A percentile compares a stretch with the other conserved stretches of the same genome.
phyloP scores from a whole-genome alignment of 2,888 invertebrate species.

The Drosophila lutescens region DNA sequence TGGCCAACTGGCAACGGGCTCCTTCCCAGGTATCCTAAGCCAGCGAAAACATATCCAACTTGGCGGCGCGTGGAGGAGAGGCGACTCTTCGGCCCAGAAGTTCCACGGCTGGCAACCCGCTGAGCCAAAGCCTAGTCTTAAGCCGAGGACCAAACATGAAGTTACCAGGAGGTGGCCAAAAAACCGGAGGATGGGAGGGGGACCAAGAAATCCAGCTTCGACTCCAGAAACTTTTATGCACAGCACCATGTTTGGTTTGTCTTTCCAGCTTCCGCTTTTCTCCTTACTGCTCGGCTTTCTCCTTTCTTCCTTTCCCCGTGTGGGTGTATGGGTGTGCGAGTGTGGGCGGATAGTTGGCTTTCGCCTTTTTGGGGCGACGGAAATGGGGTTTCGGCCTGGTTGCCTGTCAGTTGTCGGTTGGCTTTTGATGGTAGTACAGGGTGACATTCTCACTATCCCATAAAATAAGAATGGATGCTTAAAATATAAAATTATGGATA shows the following conservation, averaged over 20 bases:
- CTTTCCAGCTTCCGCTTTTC: conserved; percentile 81
- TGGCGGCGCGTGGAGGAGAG: not conserved
- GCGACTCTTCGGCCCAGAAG: conserved; percentile 3
- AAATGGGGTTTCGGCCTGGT: conserved; percentile 35
- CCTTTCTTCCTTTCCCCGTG: conserved; percentile 22
- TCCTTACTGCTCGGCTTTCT: conserved; percentile 44
- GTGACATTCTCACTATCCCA: conserved; percentile 8
- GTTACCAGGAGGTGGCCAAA: conserved; percentile 67
- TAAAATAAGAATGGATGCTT: not conserved
- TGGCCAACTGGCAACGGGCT: conserved; percentile 15
- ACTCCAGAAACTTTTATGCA: conserved; percentile 71
- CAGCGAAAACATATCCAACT: conserved; percentile 31
- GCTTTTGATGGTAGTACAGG: conserved; percentile 31
- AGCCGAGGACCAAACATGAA: conserved; percentile 76
- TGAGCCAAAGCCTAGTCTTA: conserved; percentile 73
- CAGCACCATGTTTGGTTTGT: conserved; percentile 83
- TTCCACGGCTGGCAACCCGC: conserved; percentile 14
- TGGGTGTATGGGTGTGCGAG: conserved; percentile 11
- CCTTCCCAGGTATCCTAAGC: conserved; percentile 35
- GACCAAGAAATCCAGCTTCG: conserved; percentile 30
- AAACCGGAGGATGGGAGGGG: conserved; percentile 46
- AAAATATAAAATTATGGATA: too few species aligned
- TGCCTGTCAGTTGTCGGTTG: conserved; percentile 14
- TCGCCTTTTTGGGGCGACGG: conserved; percentile 28
- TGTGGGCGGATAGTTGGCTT: conserved; percentile 46